Evolutionary conservation across 2,888 invertebrate genomes (phyloP).

Genomic region (Heteropelma amictum): DNA sequence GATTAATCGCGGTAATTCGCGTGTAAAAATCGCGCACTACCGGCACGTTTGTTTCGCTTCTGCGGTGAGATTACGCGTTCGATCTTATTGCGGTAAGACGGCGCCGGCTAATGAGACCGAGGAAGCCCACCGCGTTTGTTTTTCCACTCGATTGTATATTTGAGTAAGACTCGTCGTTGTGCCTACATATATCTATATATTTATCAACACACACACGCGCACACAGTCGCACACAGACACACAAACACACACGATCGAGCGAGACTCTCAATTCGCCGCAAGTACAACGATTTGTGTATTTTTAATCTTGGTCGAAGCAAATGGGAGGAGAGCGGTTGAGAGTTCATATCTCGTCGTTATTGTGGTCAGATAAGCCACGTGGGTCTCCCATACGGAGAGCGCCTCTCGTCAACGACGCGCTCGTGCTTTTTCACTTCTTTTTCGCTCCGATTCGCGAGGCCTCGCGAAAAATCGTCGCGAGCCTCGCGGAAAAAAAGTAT

Average conservation of each 20-base stretch:
- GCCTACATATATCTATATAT: not conserved
- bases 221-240: no score
- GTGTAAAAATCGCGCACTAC: not conserved
- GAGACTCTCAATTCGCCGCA: no score
- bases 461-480: no score
- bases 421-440: not conserved
- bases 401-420: not conserved
- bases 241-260: no score
- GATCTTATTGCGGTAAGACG: conserved; percentile 12
- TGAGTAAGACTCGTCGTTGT: conserved; percentile 22
- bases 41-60: no score
- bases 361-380: conserved; percentile 21
- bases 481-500: no score
- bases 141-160: conserved; percentile 15
- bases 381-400: not conserved
- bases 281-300: conserved; percentile 36
- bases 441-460: no score
- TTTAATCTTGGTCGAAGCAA: conserved; percentile 25
- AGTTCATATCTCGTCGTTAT: conserved; percentile 21
- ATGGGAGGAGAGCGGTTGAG: not conserved
- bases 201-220: no score
- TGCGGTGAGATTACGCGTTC: no score
- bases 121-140: conserved; percentile 18
- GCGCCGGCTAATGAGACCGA: conserved; percentile 9
- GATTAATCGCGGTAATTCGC: not conserved